Evolutionary conservation across 2,888 invertebrate genomes (phyloP), one percentile per base, ranked within the genome.

Genomic region (Adelphocoris suturalis): DNA sequence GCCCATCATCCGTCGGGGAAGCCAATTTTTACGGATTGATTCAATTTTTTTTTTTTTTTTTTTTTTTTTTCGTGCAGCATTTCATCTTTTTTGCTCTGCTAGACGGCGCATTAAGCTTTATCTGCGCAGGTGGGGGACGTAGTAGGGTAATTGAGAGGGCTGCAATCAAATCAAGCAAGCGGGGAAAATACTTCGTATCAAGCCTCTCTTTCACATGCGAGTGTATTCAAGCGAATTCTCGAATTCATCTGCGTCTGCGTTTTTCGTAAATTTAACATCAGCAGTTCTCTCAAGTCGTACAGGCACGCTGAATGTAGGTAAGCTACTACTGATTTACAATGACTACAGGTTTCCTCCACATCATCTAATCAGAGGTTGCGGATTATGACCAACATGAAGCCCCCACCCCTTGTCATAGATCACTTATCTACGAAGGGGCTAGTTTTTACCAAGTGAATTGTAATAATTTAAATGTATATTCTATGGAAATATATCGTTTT

Each of bases 1-100:
- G 86, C 68, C 86, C 86, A 86, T 86, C 86, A 86, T 86, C 46
- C 86, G 75, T 75, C 68, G 48, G 19, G 86, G n/a, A 14, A 75
- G 86, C 46, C 86, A 86, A 86, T 75, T 86, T 85, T 86, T 86
- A 86, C 75, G 86, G 75, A 86, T 86, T 86, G 86, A 86, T 86
- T 86, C 86, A 86, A 86, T 48, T 68, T 68, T 86, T 86, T 86
- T n/a, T n/a, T n/a, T n/a, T n/a, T n/a, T n/a, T n/a, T n/a, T n/a
- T n/a, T n/a, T n/a, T n/a, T 52, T 28, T 61, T 57, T n/a, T n/a
- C 61, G 57, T 28, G 14, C 14, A 27, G n/a, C 85, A 57, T 61
- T 47, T 16, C 46, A 78, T 78, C 78, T 37, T 46, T 85, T 23
- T 84, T 37, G 16, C n/a, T 57, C 28, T 14, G 23, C 47, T 48